A percentile compares a stretch with the other conserved stretches of the same genome.
Conservation (phyloP, 1,140 invertebrate genomes). For the Drosophila pruinosa region DNA sequence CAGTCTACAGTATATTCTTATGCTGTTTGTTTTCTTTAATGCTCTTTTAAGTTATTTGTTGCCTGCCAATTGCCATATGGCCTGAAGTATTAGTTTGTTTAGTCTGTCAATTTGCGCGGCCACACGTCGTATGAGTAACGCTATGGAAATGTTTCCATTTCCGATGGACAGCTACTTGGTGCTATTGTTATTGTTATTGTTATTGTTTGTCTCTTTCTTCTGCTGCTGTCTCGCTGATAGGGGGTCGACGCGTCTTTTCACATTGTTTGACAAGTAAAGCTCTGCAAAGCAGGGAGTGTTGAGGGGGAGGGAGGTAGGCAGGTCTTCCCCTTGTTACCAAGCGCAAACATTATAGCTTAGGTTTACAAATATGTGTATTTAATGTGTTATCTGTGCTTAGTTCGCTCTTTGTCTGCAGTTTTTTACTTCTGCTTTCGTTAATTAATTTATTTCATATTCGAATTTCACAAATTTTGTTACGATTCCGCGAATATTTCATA, state of each 20-base stretch:
- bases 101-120: slow-evolving; percentile 9
- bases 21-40: background rate
- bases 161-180: background rate
- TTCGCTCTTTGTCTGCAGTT: background rate
- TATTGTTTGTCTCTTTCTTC: background rate
- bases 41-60: slow-evolving; percentile 16
- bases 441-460: slow-evolving; percentile 16
- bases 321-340: slow-evolving; percentile 16
- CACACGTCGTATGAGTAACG: slow-evolving; percentile 37
- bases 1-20: too few species aligned
- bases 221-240: slow-evolving; percentile 2
- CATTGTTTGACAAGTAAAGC: slow-evolving; percentile 32
- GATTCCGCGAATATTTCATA: slow-evolving; percentile 7
- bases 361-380: background rate
- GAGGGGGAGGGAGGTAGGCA: background rate
- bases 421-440: background rate
- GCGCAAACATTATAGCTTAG: background rate
- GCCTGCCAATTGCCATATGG: slow-evolving; percentile 22
- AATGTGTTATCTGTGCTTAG: slow-evolving; percentile 8
- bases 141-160: slow-evolving; percentile 19
- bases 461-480: slow-evolving; percentile 13
- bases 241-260: slow-evolving; percentile 20
- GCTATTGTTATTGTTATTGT: background rate
- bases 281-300: background rate
- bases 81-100: slow-evolving; percentile 7